These are phyloP conservation scores for Himalopsyche tibetana DNA, from an alignment of 2,888 invertebrate genomes.

Conservation along the genomic window DNA sequence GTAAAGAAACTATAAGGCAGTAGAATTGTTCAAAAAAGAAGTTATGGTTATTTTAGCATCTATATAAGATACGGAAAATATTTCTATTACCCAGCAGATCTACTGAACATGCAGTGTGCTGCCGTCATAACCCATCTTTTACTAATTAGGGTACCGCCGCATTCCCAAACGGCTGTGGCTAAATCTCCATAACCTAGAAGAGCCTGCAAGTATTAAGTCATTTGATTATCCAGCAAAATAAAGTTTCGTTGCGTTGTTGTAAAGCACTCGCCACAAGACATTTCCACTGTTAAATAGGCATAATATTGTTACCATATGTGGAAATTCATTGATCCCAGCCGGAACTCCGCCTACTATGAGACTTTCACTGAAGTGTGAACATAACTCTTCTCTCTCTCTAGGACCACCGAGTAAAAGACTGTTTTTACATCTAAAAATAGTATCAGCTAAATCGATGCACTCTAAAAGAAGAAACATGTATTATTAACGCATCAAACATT, in stretches of 20 bases:
- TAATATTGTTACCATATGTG: constrained; percentile 26
- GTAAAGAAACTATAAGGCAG: background rate
- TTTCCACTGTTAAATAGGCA: too few relatives aligned
- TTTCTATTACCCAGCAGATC: background rate
- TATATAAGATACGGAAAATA: background rate
- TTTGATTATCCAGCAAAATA: too few relatives aligned
- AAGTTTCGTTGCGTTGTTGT: too few relatives aligned
- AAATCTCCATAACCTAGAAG: constrained; percentile 14
- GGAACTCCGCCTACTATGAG: constrained; percentile 17
- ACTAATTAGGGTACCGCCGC: background rate
- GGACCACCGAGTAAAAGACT: background rate
- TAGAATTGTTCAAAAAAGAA: background rate
- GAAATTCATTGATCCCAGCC: constrained; percentile 1
- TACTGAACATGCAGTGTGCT: background rate
- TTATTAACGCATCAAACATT: too few relatives aligned
- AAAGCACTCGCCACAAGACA: too few relatives aligned
- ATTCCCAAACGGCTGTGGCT: background rate
- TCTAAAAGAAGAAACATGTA: background rate
- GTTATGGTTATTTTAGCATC: background rate
- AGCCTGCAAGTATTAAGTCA: background rate
- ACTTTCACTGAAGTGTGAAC: background rate
- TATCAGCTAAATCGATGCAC: constrained; percentile 41
- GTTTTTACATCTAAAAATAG: background rate
- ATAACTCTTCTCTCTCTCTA: background rate
- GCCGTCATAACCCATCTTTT: background rate